Base-by-base conservation (phyloP, 2,888 invertebrate genomes). In the Rhodophaea formosa region DNA sequence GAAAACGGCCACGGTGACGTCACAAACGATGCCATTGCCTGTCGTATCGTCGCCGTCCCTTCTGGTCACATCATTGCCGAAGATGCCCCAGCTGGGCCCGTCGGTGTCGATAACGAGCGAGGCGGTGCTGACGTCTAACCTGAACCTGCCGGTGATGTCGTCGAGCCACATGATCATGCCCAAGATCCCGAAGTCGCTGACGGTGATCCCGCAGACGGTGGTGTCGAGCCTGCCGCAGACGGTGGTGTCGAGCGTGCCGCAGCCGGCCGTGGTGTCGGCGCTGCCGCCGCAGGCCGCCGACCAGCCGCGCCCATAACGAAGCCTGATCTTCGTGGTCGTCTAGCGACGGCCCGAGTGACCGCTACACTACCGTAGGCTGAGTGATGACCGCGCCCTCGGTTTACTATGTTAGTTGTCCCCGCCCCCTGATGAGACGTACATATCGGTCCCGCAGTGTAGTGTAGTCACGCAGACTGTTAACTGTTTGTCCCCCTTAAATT, bases 151-250 rank as follows among this genome's bases (percentile, higher is more conserved):
- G 0, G 56, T 81, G 3, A 77, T 89, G 66, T 68, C 84, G 66
- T 67, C 84, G 0, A 77, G 74, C 17, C 79, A 81, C 58, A 75
- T 86, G 77, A 85, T 93, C 56, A 87, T 96, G 89, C 95, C 96
- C 53, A 95, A 95, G 83, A 95, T 96, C 76, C 96, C 96, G 30
- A 96, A 95, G 79, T 95, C 95, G 1, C 80, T 96, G 66, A 96
- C 96, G 0, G 96, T 96, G 56, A 96, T 96, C 72, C 95, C 96
- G 10, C 96, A 96, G 63, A 77, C 79, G 6, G 68, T 80, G 12
- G 65, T 74, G 39, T 32, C 75, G 3, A 62, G 54, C 8, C 57
- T 70, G 17, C 60, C 72, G 8, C 71, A 72, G 51, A 64, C 63
- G 3, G 56, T 69, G 49, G 59, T 68, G 44, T 59, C 68, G 30